phyloP scores from a whole-genome alignment of 1,140 invertebrate species.

The Sycophaga agraensis region DNA sequence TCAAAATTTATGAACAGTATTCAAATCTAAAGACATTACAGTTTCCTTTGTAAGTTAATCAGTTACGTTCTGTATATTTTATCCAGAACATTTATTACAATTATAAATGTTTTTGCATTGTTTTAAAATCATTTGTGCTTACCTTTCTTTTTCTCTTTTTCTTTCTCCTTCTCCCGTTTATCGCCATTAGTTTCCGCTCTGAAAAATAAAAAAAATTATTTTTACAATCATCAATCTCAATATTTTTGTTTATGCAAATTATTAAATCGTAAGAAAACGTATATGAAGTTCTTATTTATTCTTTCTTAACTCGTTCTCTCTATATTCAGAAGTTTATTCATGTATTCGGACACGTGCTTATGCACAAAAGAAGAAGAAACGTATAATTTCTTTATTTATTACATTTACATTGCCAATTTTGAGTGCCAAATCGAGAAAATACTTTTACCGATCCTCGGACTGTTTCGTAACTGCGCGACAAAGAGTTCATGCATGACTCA shows the following conservation, averaged over 20 bases:
- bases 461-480: neutral
- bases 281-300: too few species aligned
- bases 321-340: slow-evolving; percentile 5
- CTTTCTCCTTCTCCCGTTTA: slow-evolving; percentile 56
- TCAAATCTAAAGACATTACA: too few species aligned
- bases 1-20: too few species aligned
- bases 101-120: too few species aligned
- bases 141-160: slow-evolving; percentile 56
- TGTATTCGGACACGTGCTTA: neutral
- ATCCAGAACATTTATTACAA: too few species aligned
- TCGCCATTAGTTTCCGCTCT: slow-evolving; percentile 53
- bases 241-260: too few species aligned
- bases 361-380: neutral
- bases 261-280: neutral
- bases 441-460: neutral
- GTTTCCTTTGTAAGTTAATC: too few species aligned
- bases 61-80: too few species aligned
- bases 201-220: slow-evolving; percentile 27
- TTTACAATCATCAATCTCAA: neutral
- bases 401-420: too few species aligned
- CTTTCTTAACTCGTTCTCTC: neutral
- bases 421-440: neutral
- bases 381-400: neutral
- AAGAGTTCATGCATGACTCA: neutral
- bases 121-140: slow-evolving; percentile 19